These are phyloP conservation scores for Chrysina gloriosa DNA, from an alignment of 2,888 invertebrate species.

Conservation along the genomic window DNA sequence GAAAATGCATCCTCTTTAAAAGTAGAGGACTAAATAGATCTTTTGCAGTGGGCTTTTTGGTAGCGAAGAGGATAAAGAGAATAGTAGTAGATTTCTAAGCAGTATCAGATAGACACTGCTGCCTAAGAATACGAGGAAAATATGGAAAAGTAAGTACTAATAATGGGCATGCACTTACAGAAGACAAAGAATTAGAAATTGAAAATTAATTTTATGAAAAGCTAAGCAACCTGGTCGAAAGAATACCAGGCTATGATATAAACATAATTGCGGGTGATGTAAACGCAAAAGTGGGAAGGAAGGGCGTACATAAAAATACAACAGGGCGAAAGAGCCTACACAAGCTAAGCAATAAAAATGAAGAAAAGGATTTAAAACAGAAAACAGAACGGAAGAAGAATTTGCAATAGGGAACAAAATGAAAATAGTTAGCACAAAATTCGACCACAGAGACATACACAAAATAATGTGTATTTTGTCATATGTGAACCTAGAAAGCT, in stretches of 20 bases:
- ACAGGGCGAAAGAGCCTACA: not conserved
- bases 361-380: too few species aligned
- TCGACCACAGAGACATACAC: not conserved
- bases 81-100: not conserved
- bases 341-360: not conserved
- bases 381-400: too few species aligned
- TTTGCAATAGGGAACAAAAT: not conserved
- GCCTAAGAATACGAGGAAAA: not conserved
- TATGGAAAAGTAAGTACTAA: constrained; percentile 2
- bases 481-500: not conserved
- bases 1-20: not conserved
- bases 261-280: too few species aligned
- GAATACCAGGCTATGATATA: too few species aligned
- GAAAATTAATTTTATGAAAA: too few species aligned
- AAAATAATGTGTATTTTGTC: not conserved
- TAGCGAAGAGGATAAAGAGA: not conserved
- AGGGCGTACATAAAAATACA: not conserved
- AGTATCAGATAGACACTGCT: not conserved
- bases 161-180: constrained; percentile 4
- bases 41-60: not conserved
- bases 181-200: not conserved
- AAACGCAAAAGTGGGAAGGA: too few species aligned
- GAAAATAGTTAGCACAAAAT: too few species aligned
- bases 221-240: too few species aligned
- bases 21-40: not conserved